Evolutionary conservation across 2,113 vertebrate species (phyloP), one percentile per base, ranked within the genome.

Genomic region (Pluvianellus socialis): DNA sequence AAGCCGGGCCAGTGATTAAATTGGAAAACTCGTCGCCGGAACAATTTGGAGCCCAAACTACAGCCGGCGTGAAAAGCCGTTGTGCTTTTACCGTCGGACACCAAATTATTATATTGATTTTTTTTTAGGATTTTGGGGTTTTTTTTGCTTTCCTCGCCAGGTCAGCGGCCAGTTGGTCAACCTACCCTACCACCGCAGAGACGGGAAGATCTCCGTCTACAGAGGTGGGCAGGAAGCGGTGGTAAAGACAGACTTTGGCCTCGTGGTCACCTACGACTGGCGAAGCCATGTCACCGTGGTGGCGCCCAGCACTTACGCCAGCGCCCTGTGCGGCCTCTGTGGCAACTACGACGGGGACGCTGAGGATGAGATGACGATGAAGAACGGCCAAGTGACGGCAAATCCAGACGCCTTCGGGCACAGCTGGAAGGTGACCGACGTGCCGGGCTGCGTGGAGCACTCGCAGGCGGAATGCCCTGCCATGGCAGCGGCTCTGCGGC

Each of bases 261-360:
- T 99, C 12, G 18, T 74, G 0, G 91, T 99, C 88, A 97, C 97
- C 52, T 99, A 97, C 1, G 94, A 98, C 77, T 98, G 98, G 98
- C 49, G 97, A 6, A 92, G 93, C 86, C 44, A 15, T 0, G 75
- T 98, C 32, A 71, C 94, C 1, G 94, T 97, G 33, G 94, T 67
- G 8, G 97, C 98, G 73, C 98, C 99, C 10, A 92, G 96, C 62
- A 97, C 95, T 73, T 99, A 99, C 10, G 71, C 96, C 0, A 74
- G 76, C 4, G 20, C 90, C 38, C 94, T 99, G 7, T 98, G 98
- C 4, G 99, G 99, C 47, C 98, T 99, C 65, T 99, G 99, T 0
- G 98, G 99, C 5, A 99, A 99, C 96, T 99, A 98, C 91, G 98
- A 99, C 0, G 98, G 98, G 3, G 55, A 97, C 2, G 5, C 4